Percentiles rank a stretch among this genome's conserved stretches.
Conservation (phyloP, 2,888 invertebrate genomes). For the Patella caerulea region DNA sequence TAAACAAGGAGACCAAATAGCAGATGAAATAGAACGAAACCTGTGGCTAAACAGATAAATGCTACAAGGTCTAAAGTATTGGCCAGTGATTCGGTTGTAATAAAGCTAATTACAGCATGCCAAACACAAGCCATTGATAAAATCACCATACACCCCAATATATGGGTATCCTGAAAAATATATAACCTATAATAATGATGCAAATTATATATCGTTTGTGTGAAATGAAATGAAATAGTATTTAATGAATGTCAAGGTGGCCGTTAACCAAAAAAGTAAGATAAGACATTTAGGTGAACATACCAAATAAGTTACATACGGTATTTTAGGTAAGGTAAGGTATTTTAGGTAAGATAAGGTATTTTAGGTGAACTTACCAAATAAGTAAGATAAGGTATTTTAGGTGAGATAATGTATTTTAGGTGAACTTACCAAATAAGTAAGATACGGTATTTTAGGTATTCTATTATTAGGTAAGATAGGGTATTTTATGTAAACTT, state of each 20-base stretch:
- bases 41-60: neutral
- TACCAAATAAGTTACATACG: neutral
- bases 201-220: too few relatives aligned
- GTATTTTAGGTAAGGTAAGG: too few relatives aligned
- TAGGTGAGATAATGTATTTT: conserved; percentile 64
- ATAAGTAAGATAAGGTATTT: conserved; percentile 68
- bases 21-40: neutral
- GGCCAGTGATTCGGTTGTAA: neutral
- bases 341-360: too few relatives aligned
- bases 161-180: conserved; percentile 64
- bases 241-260: too few relatives aligned
- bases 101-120: conserved; percentile 62
- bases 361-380: conserved; percentile 56
- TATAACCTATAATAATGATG: neutral
- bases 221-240: too few relatives aligned
- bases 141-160: conserved; percentile 63
- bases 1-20: neutral
- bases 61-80: neutral
- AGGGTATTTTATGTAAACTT: neutral
- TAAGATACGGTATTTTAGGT: too few relatives aligned
- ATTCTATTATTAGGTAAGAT: too few relatives aligned
- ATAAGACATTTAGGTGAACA: neutral
- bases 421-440: too few relatives aligned
- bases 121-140: conserved; percentile 65
- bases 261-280: neutral